A percentile compares a stretch with the other conserved stretches of the same genome.
These are phyloP conservation scores for Acrossocheilus wenchowensis DNA, from an alignment of 2,797 vertebrate species.

Conservation along the genomic window DNA sequence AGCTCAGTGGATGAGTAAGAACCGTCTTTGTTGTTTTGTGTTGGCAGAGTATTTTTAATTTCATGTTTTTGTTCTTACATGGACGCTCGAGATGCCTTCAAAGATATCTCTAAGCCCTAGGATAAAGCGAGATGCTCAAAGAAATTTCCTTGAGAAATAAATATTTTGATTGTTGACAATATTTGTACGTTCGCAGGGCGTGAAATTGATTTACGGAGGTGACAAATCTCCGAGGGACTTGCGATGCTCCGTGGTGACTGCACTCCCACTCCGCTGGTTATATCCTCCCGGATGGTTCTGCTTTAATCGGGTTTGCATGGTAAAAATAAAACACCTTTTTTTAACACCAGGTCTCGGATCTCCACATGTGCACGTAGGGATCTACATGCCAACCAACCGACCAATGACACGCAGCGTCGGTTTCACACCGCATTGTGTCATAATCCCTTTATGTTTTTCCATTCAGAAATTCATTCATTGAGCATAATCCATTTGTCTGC, in stretches of 20 bases:
- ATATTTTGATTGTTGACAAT: constrained; percentile 47
- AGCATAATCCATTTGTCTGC: constrained; percentile 53
- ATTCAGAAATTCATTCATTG: constrained; percentile 54
- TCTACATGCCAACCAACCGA: background rate
- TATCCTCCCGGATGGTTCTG: constrained; percentile 46
- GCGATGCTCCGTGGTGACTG: constrained; percentile 45
- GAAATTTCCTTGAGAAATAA: constrained; percentile 37
- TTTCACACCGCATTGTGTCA: constrained; percentile 45
- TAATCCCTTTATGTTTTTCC: constrained; percentile 31
- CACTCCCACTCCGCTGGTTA: constrained; percentile 48
- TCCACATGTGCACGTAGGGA: background rate
- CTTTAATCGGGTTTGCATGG: constrained; percentile 55
- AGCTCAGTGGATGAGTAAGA: background rate
- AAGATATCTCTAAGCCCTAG: constrained; percentile 17
- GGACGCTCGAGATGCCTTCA: background rate
- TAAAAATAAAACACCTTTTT: constrained; percentile 58
- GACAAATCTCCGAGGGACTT: constrained; percentile 51
- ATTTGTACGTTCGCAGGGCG: constrained; percentile 51
- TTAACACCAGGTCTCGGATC: background rate
- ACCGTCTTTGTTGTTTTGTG: background rate
- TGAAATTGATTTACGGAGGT: constrained; percentile 55
- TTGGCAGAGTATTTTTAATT: constrained; percentile 19
- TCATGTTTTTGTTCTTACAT: constrained; percentile 13
- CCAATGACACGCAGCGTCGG: constrained; percentile 6
- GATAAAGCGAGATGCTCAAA: constrained; percentile 22